Conservation (phyloP, 2,888 invertebrate species). For the Graphium colonna region DNA sequence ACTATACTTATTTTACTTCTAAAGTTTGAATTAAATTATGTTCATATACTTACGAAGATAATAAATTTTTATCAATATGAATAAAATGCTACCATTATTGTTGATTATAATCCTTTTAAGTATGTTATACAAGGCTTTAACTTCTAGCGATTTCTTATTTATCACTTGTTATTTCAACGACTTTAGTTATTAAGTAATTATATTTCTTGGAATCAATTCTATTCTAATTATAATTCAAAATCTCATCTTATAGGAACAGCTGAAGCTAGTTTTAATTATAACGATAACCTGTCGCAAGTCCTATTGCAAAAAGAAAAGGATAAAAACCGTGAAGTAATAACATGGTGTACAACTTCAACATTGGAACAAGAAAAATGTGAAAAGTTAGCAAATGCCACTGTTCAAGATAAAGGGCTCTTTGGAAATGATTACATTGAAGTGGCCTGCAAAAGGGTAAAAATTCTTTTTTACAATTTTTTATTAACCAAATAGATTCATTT, state of each 20-base stretch:
- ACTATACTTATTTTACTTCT: too few species aligned
- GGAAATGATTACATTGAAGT: constrained; percentile 83
- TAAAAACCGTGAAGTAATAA: constrained; percentile 63
- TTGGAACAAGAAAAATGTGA: constrained; percentile 91
- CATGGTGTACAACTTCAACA: constrained; percentile 92
- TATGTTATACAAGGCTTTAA: background rate
- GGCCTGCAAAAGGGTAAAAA: constrained; percentile 82
- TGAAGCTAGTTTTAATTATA: constrained; percentile 37
- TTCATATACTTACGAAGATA: background rate
- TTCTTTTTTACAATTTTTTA: background rate
- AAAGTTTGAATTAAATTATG: background rate
- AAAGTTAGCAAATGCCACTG: constrained; percentile 84
- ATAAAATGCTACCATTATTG: background rate
- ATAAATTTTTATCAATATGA: background rate
- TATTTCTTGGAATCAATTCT: constrained; percentile 7
- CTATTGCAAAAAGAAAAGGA: constrained; percentile 39
- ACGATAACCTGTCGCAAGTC: constrained; percentile 39
- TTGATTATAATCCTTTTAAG: background rate
- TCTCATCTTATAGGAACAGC: too few species aligned
- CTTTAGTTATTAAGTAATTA: too few species aligned
- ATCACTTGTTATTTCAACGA: too few species aligned
- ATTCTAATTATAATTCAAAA: too few species aligned
- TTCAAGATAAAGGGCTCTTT: constrained; percentile 83
- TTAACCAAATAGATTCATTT: too few species aligned
- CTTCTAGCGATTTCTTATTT: too few species aligned